Evolutionary conservation across 2,888 invertebrate species (phyloP).

Genomic region (Spodoptera picta): DNA sequence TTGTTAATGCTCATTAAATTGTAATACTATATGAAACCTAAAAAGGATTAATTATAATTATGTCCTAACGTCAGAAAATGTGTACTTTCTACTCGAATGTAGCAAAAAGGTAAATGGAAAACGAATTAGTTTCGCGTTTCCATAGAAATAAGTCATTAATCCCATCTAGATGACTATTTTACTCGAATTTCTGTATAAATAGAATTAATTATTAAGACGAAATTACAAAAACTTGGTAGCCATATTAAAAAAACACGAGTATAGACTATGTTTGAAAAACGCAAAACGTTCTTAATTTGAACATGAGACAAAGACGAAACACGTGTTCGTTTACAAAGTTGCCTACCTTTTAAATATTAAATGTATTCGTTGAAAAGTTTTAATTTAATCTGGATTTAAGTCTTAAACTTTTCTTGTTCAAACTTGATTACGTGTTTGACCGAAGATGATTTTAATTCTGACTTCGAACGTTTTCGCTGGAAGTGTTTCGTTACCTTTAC

Average conservation of each 20-base stretch:
- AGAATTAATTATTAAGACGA: background rate
- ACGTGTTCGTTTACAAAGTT: constrained; percentile 19
- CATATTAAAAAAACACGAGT: no score
- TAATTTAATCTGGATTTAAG: constrained; percentile 46
- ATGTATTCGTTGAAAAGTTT: constrained; percentile 44
- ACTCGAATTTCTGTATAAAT: constrained; percentile 1
- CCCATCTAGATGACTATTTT: constrained; percentile 3
- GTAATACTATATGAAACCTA: no score
- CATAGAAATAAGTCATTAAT: constrained; percentile 11
- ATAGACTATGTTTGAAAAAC: background rate
- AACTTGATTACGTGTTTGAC: constrained; percentile 52
- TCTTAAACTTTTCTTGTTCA: constrained; percentile 30
- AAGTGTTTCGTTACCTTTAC: constrained; percentile 23
- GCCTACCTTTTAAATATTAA: constrained; percentile 38
- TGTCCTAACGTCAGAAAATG: background rate
- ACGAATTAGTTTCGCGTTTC: constrained; percentile 19
- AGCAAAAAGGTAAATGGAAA: constrained; percentile 17
- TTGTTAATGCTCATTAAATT: constrained; percentile 1
- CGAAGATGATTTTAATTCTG: constrained; percentile 35
- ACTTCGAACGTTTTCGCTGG: constrained; percentile 14
- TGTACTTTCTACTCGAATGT: constrained; percentile 8
- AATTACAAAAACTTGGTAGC: no score
- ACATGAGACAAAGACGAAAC: constrained; percentile 8
- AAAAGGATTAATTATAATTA: constrained; percentile 5
- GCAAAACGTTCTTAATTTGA: constrained; percentile 1